Conservation (phyloP, 2,797 vertebrate species). For the Ptychobarbus kaznakovi region DNA sequence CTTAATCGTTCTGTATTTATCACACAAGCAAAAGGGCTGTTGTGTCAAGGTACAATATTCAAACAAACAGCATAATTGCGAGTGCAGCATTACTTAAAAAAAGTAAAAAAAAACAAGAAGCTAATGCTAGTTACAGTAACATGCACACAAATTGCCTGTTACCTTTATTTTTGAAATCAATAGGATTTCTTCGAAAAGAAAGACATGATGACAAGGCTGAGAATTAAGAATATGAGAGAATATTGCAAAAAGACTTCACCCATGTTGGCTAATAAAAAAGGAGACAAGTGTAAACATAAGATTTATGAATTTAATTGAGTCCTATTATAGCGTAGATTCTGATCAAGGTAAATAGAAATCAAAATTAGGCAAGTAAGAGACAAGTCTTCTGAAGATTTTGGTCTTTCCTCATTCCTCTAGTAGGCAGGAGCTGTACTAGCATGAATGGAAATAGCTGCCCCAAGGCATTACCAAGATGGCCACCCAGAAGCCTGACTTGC, state of each 20-base stretch:
- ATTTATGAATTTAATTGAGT: background rate
- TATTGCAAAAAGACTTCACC: background rate
- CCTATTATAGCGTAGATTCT: background rate
- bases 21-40: background rate
- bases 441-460: background rate
- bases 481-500: background rate
- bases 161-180: conserved; percentile 3
- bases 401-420: background rate
- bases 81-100: too few species aligned
- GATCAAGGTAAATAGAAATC: background rate
- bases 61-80: background rate
- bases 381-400: background rate
- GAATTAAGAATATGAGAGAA: background rate
- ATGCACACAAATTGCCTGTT: too few species aligned
- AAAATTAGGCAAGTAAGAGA: background rate
- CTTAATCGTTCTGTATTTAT: background rate
- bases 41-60: background rate
- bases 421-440: background rate
- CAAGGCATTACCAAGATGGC: background rate
- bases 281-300: background rate
- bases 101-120: too few species aligned
- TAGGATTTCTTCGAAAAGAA: background rate
- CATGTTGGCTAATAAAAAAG: background rate
- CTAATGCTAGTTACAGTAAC: too few species aligned
- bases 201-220: background rate